Evolutionary conservation across 2,113 vertebrate species (phyloP), one percentile per base, ranked within the genome.

Genomic region (Pagrus major): DNA sequence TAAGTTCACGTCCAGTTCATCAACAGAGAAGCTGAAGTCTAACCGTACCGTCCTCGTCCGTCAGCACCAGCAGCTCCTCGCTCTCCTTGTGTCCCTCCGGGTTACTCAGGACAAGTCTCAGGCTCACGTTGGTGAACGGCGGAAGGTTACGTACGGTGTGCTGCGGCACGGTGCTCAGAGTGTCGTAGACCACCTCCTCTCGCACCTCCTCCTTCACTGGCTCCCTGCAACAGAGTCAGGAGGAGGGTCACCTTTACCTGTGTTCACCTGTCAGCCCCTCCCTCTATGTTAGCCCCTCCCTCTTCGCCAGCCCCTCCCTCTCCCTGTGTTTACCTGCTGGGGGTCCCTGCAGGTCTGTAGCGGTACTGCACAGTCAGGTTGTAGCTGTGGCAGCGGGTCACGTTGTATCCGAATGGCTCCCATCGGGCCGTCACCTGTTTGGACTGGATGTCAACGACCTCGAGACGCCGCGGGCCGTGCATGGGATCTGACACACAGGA

Each of bases 331-430:
- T 80, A 92, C 91, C 89, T 90, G 86, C 59, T 95, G 29, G 93
- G 87, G 70, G 93, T 94, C 31, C 95, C 94, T 80, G 82, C 80
- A 8, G 91, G 80, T 23, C 94, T 93, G 93, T 97, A 98, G 70
- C 93, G 95, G 93, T 99, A 99, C 85, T 97, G 96, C 31, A 97
- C 93, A 0, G 97, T 99, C 72, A 99, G 95, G 88, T 98, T 99
- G 88, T 97, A 99, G 73, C 94, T 96, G 86, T 99, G 95, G 91
- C 98, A 99, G 20, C 98, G 97, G 0, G 98, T 99, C 55, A 99
- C 97, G 4, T 98, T 98, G 80, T 99, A 99, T 9, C 98, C 98
- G 59, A 99, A 97, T 0, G 97, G 97, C 71, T 99, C 97, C 98
- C 98, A 99, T 64, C 95, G 96, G 4, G 98, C 90, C 0, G 96